phyloP scores from a whole-genome alignment of 92 coral and sea anemone species.

The Umimayanthus kanabou region DNA sequence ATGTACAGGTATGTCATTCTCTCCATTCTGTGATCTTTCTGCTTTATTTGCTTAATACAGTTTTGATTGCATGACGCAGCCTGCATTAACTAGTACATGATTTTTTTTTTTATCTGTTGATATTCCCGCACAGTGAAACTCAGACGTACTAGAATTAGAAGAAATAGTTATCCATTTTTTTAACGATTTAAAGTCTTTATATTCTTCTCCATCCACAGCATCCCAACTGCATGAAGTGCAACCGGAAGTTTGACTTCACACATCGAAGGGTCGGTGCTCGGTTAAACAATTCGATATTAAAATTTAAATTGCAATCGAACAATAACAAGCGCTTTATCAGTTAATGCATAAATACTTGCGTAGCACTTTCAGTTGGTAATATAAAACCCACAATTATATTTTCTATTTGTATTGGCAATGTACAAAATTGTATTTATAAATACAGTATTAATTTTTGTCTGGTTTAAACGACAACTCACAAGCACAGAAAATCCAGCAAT shows the following conservation, averaged over 20 bases:
- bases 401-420: no score
- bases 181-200: background rate
- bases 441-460: no score
- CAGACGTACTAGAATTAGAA: background rate
- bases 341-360: no score
- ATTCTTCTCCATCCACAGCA: slow-evolving; percentile 61
- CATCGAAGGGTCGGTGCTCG: slow-evolving; percentile 71
- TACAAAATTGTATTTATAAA: no score
- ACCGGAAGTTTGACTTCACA: slow-evolving; percentile 88
- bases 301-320: background rate
- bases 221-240: slow-evolving; percentile 94
- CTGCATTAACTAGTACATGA: background rate
- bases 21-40: background rate
- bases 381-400: no score
- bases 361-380: no score
- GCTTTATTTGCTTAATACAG: background rate
- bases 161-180: background rate
- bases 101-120: background rate
- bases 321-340: no score
- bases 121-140: background rate
- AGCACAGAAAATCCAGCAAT: no score
- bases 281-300: background rate
- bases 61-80: background rate
- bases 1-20: slow-evolving; percentile 66
- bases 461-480: no score